Percentiles rank a stretch among this genome's conserved stretches.
These are phyloP conservation scores for Conops quadrifasciatus DNA, from an alignment of 2,888 invertebrate species.

Conservation along the genomic window DNA sequence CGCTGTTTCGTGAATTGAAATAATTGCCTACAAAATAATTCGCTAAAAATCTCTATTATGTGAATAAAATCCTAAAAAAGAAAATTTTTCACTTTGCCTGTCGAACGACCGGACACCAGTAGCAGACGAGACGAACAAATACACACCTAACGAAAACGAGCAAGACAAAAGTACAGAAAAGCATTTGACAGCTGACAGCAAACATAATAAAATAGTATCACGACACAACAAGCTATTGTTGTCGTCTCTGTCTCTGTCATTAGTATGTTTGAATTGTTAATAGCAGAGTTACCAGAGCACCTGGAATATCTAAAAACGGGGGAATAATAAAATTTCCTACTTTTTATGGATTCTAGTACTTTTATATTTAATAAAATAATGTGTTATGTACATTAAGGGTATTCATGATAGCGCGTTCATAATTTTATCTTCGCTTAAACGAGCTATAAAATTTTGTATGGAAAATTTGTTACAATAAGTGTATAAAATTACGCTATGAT, in stretches of 20 bases:
- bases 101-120: constrained; percentile 36
- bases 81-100: constrained; percentile 41
- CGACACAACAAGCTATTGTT: not conserved
- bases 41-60: constrained; percentile 23
- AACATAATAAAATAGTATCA: constrained; percentile 5
- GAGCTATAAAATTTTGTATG: no score
- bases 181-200: constrained; percentile 25
- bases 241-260: not conserved
- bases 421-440: no score
- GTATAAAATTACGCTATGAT: no score
- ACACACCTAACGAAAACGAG: constrained; percentile 37
- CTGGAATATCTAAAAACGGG: no score
- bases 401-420: no score
- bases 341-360: no score
- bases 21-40: constrained; percentile 16
- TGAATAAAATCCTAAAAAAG: constrained; percentile 37
- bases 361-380: no score
- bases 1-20: constrained; percentile 12
- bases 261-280: no score
- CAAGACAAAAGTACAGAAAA: constrained; percentile 27
- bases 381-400: no score
- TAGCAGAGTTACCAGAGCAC: no score
- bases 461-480: no score
- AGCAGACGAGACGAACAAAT: constrained; percentile 40
- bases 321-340: no score